phyloP scores from a whole-genome alignment of 2,113 vertebrate genomes.

The Panthera tigris region DNA sequence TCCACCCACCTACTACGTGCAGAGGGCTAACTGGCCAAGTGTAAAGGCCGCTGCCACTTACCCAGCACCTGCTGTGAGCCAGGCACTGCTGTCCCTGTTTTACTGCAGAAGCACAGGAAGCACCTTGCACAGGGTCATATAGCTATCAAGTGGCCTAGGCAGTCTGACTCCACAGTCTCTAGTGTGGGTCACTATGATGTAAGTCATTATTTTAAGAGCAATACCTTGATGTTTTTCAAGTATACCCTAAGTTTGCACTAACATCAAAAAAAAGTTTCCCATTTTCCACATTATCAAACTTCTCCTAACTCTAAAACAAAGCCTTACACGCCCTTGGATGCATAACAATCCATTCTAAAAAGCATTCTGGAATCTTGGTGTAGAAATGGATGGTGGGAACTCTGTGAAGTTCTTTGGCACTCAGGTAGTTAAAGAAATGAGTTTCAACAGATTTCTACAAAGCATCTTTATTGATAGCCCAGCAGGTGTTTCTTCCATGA shows the following conservation, averaged over 20 bases:
- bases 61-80: not conserved
- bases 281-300: not conserved
- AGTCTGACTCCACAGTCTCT: not conserved
- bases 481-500: slow-evolving; percentile 67
- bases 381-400: not conserved
- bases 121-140: not conserved
- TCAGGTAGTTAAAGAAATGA: slow-evolving; percentile 44
- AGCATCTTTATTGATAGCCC: slow-evolving; percentile 43
- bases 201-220: slow-evolving; percentile 4
- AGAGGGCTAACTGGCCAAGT: not conserved
- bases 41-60: not conserved
- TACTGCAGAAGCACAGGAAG: not conserved
- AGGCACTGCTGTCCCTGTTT: not conserved
- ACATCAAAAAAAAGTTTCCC: not conserved
- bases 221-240: not conserved
- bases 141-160: not conserved
- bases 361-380: not conserved
- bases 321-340: not conserved
- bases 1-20: not conserved
- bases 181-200: not conserved
- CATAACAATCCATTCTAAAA: not conserved
- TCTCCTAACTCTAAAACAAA: slow-evolving; percentile 26
- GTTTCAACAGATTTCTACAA: slow-evolving; percentile 48
- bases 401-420: not conserved
- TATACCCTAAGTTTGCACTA: not conserved